Conservation (phyloP, 2,797 vertebrate species). For the Mormyrops attenuatus region DNA sequence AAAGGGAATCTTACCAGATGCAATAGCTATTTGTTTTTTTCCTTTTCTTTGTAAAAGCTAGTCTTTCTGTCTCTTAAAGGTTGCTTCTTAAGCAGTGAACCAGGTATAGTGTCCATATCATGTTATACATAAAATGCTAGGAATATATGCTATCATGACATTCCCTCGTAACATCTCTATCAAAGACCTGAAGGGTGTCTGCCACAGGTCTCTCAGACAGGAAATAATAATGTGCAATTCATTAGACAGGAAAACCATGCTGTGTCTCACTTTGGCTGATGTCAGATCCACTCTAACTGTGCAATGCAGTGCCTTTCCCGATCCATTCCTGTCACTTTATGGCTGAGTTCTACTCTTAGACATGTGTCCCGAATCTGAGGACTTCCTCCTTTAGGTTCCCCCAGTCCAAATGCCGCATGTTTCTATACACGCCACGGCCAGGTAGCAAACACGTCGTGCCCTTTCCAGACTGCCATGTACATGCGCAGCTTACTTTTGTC, state of each 20-base stretch:
- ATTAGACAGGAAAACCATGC: background rate
- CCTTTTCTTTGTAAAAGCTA: background rate
- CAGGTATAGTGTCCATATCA: background rate
- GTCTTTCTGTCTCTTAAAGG: background rate
- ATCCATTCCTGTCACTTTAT: background rate
- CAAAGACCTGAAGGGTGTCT: slow-evolving; percentile 43
- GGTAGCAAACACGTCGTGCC: background rate
- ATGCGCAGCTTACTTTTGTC: slow-evolving; percentile 26
- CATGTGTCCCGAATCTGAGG: background rate
- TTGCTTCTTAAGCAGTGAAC: background rate
- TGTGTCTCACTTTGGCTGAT: background rate
- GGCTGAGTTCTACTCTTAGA: background rate
- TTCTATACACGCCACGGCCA: background rate
- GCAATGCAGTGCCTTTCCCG: background rate
- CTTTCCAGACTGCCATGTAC: background rate
- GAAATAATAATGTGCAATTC: background rate
- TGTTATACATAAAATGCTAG: background rate
- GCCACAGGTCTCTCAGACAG: slow-evolving; percentile 1
- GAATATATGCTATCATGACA: background rate
- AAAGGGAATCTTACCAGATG: background rate
- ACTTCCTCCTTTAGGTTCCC: background rate
- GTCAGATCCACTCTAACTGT: background rate
- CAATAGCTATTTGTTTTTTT: background rate
- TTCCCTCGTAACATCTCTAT: background rate
- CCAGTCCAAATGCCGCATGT: background rate